These are phyloP conservation scores for Chaetorhynchus papuensis DNA, from an alignment of 2,113 vertebrate species.

Conservation along the genomic window DNA sequence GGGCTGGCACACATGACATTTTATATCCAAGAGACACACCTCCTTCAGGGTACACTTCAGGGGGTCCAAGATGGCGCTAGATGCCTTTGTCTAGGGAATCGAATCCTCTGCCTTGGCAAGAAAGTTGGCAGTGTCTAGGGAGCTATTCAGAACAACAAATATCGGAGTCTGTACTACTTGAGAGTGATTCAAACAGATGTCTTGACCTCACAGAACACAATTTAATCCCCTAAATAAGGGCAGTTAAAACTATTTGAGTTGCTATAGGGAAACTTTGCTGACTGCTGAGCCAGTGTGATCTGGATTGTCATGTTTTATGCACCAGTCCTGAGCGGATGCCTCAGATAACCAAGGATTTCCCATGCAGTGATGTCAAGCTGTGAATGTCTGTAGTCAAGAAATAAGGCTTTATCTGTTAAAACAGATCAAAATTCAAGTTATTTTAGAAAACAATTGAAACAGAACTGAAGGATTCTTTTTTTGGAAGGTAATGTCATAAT, in stretches of 20 bases:
- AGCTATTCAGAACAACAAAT: not conserved
- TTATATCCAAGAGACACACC: not conserved
- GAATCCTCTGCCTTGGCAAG: not conserved
- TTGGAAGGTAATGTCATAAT: not conserved
- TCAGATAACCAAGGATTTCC: not conserved
- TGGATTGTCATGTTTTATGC: accelerated
- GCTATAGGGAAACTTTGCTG: not conserved
- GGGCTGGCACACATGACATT: not conserved
- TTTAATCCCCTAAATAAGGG: not conserved
- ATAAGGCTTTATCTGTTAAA: not conserved
- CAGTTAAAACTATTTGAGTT: not conserved
- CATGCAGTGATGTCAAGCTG: not conserved
- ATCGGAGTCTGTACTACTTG: not conserved
- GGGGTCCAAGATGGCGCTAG: not conserved
- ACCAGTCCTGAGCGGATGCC: not conserved
- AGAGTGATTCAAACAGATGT: not conserved
- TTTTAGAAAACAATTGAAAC: not conserved
- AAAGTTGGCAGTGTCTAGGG: accelerated
- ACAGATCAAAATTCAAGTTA: not conserved
- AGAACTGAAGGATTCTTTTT: not conserved
- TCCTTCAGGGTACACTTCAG: not conserved
- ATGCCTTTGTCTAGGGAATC: not conserved
- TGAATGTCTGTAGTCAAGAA: not conserved
- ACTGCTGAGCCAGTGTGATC: not conserved
- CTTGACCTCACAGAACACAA: not conserved